Conservation (phyloP, 2,888 invertebrate species). For the Lasius platythorax region DNA sequence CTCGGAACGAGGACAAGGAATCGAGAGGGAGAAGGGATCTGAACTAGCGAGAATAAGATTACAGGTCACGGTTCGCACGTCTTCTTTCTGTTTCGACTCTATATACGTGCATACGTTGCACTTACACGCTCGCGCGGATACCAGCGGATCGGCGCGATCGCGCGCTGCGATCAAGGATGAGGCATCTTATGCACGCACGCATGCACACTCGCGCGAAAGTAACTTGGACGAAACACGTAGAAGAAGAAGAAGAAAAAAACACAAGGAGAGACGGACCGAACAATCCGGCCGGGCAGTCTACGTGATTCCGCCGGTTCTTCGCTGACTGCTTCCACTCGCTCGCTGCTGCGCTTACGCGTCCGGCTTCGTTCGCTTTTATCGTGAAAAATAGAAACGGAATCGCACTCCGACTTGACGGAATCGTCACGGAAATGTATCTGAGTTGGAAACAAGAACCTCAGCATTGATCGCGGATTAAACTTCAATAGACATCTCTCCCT, state of each 20-base stretch:
- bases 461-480: neutral
- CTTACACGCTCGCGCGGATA: neutral
- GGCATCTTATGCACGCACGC: neutral
- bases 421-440: neutral
- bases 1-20: slow-evolving; percentile 43
- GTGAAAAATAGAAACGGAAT: slow-evolving; percentile 3
- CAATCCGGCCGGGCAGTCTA: slow-evolving; percentile 44
- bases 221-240: slow-evolving; percentile 14
- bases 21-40: neutral
- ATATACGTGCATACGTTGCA: neutral
- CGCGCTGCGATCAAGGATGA: neutral
- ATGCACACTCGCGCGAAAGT: neutral
- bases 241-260: neutral
- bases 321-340: slow-evolving; percentile 53
- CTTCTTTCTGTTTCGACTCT: slow-evolving; percentile 16
- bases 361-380: slow-evolving; percentile 28
- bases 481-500: neutral
- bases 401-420: neutral
- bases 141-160: neutral
- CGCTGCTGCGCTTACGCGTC: slow-evolving; percentile 50
- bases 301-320: slow-evolving; percentile 61
- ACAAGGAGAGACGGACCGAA: slow-evolving; percentile 40
- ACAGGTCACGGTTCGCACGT: slow-evolving; percentile 60
- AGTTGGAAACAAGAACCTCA: neutral
- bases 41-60: slow-evolving; percentile 56